Percentiles rank a stretch among this genome's conserved stretches.
Evolutionary conservation across 2,797 vertebrate genomes (phyloP).

Genomic region (Sebastes glaucus): DNA sequence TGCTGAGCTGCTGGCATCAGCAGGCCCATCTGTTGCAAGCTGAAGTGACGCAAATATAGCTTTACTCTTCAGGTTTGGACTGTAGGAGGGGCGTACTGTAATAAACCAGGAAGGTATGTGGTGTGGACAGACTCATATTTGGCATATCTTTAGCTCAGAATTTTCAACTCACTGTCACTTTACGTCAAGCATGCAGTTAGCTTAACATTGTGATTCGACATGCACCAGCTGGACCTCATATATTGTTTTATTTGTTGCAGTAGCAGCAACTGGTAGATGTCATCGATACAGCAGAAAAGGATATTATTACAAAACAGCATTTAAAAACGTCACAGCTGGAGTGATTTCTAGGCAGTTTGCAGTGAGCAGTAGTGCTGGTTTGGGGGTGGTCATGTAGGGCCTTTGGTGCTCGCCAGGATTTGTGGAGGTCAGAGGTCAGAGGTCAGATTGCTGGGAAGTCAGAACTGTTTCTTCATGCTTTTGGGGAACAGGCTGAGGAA

Average conservation of each 20-base stretch:
- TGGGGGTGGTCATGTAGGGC: constrained; percentile 56
- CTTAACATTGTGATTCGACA: neutral
- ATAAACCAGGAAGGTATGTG: neutral
- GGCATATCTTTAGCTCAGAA: neutral
- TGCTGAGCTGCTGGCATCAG: constrained; percentile 77
- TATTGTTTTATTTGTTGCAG: constrained; percentile 11
- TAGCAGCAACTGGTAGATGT: constrained; percentile 6
- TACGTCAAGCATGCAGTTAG: neutral
- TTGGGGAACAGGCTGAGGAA: constrained; percentile 58
- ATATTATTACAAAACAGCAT: constrained; percentile 26
- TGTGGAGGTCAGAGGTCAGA: constrained; percentile 83
- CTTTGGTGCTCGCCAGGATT: constrained; percentile 69
- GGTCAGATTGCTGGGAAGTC: constrained; percentile 73
- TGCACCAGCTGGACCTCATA: neutral
- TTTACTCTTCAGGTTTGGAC: constrained; percentile 3
- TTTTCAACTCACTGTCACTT: neutral
- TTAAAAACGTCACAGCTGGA: constrained; percentile 15
- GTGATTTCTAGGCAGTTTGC: constrained; percentile 33
- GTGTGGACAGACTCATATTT: neutral
- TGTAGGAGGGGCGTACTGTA: neutral
- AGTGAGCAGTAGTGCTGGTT: constrained; percentile 36
- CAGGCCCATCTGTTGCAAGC: constrained; percentile 70
- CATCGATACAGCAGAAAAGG: neutral
- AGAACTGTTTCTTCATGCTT: constrained; percentile 71
- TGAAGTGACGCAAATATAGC: constrained; percentile 10